A percentile compares a stretch with the other conserved stretches of the same genome.
phyloP scores from a whole-genome alignment of 1,140 invertebrate genomes.

The Drosophila parvula region DNA sequence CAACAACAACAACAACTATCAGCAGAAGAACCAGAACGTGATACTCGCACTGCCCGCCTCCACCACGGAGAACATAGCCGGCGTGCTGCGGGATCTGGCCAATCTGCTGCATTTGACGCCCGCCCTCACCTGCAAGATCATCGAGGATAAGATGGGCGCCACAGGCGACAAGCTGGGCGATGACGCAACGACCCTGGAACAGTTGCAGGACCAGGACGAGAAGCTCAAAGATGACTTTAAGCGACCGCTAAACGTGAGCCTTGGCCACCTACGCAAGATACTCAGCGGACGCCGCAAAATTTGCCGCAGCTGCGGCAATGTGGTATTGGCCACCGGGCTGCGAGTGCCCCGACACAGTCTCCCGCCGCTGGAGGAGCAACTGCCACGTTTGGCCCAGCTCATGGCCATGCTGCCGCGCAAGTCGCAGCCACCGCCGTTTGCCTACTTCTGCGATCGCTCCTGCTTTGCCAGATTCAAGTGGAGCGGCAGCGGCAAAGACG shows the following conservation, averaged over 20 bases:
- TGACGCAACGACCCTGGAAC: not conserved
- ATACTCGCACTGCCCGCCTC: constrained; percentile 96
- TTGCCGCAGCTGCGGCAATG: constrained; percentile 64
- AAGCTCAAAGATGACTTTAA: constrained; percentile 17
- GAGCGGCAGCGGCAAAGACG: constrained; percentile 51
- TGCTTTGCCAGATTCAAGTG: constrained; percentile 64
- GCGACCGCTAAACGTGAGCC: constrained; percentile 22
- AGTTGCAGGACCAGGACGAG: constrained; percentile 1
- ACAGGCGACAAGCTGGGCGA: not conserved
- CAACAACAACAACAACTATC: constrained; percentile 85
- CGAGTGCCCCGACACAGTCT: constrained; percentile 53
- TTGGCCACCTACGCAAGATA: constrained; percentile 66
- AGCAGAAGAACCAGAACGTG: constrained; percentile 88
- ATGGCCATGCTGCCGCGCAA: constrained; percentile 48
- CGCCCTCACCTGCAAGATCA: constrained; percentile 88
- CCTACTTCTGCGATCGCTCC: constrained; percentile 68
- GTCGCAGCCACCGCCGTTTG: constrained; percentile 31
- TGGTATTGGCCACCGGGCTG: constrained; percentile 57
- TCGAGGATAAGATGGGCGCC: constrained; percentile 49
- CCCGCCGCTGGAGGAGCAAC: constrained; percentile 36
- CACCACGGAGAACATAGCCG: constrained; percentile 95
- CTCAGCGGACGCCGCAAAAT: constrained; percentile 62
- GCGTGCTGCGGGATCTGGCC: constrained; percentile 94
- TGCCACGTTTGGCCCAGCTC: constrained; percentile 48
- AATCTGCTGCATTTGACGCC: constrained; percentile 95